Evolutionary conservation across 2,113 vertebrate species (phyloP), one percentile per base, ranked within the genome.

Genomic region (Eublepharis macularius): DNA sequence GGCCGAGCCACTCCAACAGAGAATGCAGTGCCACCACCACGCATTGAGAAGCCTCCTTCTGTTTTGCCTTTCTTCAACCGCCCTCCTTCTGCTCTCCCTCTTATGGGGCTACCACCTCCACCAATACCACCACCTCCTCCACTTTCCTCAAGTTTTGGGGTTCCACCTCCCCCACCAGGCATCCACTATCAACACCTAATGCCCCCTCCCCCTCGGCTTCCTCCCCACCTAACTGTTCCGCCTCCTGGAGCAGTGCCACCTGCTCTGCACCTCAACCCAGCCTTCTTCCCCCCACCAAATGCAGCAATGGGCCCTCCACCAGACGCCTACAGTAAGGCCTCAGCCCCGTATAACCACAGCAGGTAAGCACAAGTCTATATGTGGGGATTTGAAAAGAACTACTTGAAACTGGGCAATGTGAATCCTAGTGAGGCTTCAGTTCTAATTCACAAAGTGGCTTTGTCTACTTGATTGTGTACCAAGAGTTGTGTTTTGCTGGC

Each of bases 201-300:
- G 92, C 96, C 96, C 4, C 95, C 96, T 0, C 96, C 95, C 5
- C 96, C 96, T 79, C 96, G 95, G 90, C 92, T 97, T 84, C 97
- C 97, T 89, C 97, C 97, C 0, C 97, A 96, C 77, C 93, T 94
- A 91, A 92, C 96, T 0, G 92, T 94, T 83, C 96, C 96, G 32
- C 92, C 95, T 0, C 95, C 96, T 0, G 96, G 95, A 63, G 96
- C 96, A 0, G 95, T 97, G 1, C 92, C 97, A 49, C 96, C 97
- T 0, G 96, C 97, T 85, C 95, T 98, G 51, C 97, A 98, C 92
- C 94, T 98, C 92, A 98, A 98, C 84, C 98, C 98, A 1, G 97
- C 98, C 76, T 98, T 98, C 94, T 98, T 99, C 92, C 96, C 95
- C 16, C 95, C 96, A 1, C 96, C 96, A 90, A 96, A 92, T 43